phyloP scores from a whole-genome alignment of 2,113 vertebrate genomes.

The Balaeniceps rex region DNA sequence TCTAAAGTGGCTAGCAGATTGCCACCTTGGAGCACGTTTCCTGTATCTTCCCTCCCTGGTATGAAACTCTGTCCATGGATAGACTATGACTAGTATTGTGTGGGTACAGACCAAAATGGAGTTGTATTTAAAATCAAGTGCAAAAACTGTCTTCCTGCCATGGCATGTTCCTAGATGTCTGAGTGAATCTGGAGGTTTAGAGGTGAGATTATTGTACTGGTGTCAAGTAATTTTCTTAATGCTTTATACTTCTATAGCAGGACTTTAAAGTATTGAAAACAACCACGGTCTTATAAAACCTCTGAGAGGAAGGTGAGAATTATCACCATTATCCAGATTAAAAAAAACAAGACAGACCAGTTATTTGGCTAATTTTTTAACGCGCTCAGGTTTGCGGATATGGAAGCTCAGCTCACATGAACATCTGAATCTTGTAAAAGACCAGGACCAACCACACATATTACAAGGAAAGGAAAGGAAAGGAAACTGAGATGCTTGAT shows the following conservation, averaged over 20 bases:
- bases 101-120: background rate
- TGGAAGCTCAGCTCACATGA: background rate
- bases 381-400: background rate
- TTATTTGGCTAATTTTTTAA: background rate
- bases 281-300: background rate
- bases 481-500: background rate
- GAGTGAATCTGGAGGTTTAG: background rate
- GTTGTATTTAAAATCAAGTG: background rate
- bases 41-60: background rate
- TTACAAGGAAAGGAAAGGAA: background rate
- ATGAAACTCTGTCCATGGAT: background rate
- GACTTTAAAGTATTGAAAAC: background rate
- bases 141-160: background rate
- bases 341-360: background rate
- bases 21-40: background rate
- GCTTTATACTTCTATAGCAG: background rate
- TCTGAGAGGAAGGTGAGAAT: background rate
- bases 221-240: background rate
- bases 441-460: background rate
- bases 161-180: background rate
- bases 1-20: background rate
- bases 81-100: background rate
- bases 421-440: background rate
- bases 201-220: background rate
- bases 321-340: background rate